phyloP scores from a whole-genome alignment of 2,888 invertebrate genomes.

The Zootermopsis nevadensis region DNA sequence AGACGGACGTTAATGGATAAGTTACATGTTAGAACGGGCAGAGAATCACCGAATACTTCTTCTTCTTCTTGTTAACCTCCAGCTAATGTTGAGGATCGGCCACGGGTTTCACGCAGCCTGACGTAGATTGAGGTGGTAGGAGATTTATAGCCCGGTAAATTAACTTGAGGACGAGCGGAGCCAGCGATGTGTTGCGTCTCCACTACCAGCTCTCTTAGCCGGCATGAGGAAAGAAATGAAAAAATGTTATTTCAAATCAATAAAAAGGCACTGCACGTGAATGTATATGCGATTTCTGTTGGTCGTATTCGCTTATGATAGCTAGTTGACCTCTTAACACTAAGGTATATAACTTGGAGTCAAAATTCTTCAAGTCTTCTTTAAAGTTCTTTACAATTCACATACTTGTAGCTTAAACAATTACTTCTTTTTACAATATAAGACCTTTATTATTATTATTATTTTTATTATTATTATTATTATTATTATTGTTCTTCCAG shows the following conservation, averaged over 20 bases:
- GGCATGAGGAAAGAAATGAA: not conserved
- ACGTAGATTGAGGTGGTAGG: constrained; percentile 50
- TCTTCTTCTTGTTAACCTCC: not conserved
- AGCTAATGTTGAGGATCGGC: constrained; percentile 7
- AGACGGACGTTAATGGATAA: constrained; percentile 44
- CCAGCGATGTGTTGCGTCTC: constrained; percentile 2
- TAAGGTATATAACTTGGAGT: too few relatives aligned
- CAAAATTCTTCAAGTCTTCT: too few relatives aligned
- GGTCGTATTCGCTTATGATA: too few relatives aligned
- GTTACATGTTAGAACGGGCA: constrained; percentile 44
- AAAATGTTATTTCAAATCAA: not conserved
- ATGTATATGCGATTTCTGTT: too few relatives aligned
- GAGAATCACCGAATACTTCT: constrained; percentile 36
- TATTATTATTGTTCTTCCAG: not conserved
- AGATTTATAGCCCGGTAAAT: constrained; percentile 50
- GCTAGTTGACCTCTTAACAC: too few relatives aligned
- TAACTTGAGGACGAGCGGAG: constrained; percentile 44
- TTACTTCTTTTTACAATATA: too few relatives aligned
- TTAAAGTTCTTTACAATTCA: too few relatives aligned
- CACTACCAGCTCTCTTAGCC: not conserved
- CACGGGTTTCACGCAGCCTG: constrained; percentile 29
- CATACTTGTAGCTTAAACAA: too few relatives aligned
- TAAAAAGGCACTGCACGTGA: not conserved
- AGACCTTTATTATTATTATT: not conserved
- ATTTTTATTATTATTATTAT: not conserved